Evolutionary conservation across 2,797 vertebrate genomes (phyloP), one percentile per base, ranked within the genome.

Genomic region (Enteromius viviparus): DNA sequence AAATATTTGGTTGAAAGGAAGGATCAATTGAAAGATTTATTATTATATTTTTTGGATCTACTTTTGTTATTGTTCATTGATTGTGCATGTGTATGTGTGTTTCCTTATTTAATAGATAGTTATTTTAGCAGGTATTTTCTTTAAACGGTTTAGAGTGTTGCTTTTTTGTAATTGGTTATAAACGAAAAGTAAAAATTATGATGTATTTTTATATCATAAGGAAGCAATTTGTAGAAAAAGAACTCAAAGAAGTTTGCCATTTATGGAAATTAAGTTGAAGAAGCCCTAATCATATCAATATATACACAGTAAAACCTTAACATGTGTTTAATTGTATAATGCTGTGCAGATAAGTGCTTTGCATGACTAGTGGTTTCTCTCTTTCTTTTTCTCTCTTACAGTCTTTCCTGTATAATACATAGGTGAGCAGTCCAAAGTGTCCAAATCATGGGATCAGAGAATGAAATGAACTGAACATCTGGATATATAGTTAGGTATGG

Each of bases 381-480:
- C 84, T 83, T 81, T 71, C 65, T 80, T 17, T 3, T 19, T 60
- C 87, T 45, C 9, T 58, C 37, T 71, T 11, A 71, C 37, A 58
- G 40, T 60, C 10, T 62, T 60, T 49, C 53, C 40, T 62, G 40
- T 71, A 14, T 15, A 6, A 45, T 42, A 9, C 66, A 58, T 34
- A 60, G 60, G 40, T 78, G 69, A 55, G 55, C 62, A 45, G 26
- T 42, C 47, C 49, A 78, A 76, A 68, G 65, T 78, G 74, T 69
- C 58, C 76, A 26, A 68, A 87, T 86, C 37, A 82, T 4, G 69
- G 78, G 53, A 85, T 87, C 86, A 51, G 79, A 85, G 88, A 91
- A 90, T 91, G 85, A 92, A 92, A 90, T 92, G 85, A 86, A 87
- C 69, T 78, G 76, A 87, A 91, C 92, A 93, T 93, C 92, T 93